phyloP scores from a whole-genome alignment of 2,113 vertebrate genomes.

The human region DNA sequence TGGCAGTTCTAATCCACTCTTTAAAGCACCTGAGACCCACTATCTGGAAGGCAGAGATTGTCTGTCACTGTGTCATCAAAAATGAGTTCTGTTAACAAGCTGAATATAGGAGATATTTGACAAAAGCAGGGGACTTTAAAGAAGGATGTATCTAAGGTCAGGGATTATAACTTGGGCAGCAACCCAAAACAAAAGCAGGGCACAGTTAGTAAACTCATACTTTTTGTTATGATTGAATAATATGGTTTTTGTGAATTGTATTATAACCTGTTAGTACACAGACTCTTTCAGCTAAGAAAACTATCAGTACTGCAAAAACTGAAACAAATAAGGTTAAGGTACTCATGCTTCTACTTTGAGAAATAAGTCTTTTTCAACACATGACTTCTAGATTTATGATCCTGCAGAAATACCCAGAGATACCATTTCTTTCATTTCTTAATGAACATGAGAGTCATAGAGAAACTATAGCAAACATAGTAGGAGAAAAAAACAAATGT shows the following conservation, averaged over 20 bases:
- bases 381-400: neutral
- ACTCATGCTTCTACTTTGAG: neutral
- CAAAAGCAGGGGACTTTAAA: neutral
- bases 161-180: neutral
- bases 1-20: neutral
- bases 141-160: neutral
- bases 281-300: neutral
- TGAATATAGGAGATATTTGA: neutral
- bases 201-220: neutral
- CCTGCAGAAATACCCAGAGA: neutral
- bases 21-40: neutral
- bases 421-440: conserved; percentile 9
- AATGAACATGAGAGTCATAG: neutral
- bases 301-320: neutral
- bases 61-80: neutral
- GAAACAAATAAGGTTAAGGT: conserved; percentile 16
- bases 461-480: conserved; percentile 16
- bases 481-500: neutral
- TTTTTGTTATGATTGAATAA: neutral
- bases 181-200: neutral
- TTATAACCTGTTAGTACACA: neutral
- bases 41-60: neutral
- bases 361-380: neutral
- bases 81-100: conserved; percentile 13
- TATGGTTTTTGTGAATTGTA: neutral